A percentile compares a stretch with the other conserved stretches of the same genome.
These are phyloP conservation scores for Drosophila tsacasi DNA, from an alignment of 1,140 invertebrate species.

Conservation along the genomic window DNA sequence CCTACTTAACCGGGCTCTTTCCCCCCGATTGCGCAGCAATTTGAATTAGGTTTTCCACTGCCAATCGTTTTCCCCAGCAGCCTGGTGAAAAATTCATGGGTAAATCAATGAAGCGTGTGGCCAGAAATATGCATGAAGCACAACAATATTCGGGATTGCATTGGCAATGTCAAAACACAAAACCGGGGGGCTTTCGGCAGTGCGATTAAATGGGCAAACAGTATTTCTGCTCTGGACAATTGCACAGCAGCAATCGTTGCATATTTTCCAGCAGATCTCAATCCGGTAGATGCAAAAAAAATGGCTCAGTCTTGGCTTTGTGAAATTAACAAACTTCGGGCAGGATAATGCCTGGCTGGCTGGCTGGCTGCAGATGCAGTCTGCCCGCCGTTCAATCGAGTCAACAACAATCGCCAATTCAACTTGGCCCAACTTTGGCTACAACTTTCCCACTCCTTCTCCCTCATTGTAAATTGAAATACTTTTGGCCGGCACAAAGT, in stretches of 20 bases:
- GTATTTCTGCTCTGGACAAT: conserved; percentile 26
- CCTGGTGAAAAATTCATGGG: conserved; percentile 28
- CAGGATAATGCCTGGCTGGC: conserved; percentile 2
- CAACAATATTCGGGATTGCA: conserved; percentile 20
- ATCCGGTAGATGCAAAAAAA: not conserved
- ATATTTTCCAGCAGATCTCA: conserved; percentile 17
- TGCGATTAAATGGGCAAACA: conserved; percentile 24
- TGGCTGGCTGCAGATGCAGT: conserved; percentile 13
- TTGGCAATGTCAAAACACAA: conserved; percentile 17
- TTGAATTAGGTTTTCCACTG: conserved; percentile 25
- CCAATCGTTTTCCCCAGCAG: conserved; percentile 2
- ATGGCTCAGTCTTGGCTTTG: conserved; percentile 22
- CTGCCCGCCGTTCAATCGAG: conserved; percentile 30
- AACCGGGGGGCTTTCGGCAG: not conserved
- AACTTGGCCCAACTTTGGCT: conserved; percentile 51
- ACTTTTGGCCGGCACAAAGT: conserved; percentile 54
- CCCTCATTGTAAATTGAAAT: conserved; percentile 64
- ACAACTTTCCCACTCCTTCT: conserved; percentile 11
- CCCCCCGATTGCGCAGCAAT: conserved; percentile 25
- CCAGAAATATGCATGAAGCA: conserved; percentile 31
- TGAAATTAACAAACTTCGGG: conserved; percentile 27
- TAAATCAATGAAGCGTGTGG: conserved; percentile 35
- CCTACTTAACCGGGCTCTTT: conserved; percentile 61
- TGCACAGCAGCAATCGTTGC: conserved; percentile 24
- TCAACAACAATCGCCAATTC: conserved; percentile 44